Base-by-base conservation (phyloP, 2,113 vertebrate genomes). In the Hydropotes inermis region DNA sequence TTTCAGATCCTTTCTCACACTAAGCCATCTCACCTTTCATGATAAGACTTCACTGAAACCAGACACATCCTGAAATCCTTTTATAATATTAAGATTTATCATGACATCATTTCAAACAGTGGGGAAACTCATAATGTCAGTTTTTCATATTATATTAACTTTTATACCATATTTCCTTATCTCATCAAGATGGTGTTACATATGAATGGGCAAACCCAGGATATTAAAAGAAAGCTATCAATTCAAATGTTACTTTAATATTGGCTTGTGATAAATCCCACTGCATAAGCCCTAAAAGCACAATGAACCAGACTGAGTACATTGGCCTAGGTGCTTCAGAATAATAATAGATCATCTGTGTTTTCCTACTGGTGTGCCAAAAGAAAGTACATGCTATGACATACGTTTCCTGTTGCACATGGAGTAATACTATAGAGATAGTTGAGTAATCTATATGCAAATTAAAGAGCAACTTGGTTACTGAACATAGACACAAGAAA, bases 131-230 rank as follows among this genome's bases (percentile, higher is more conserved):
- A 74, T 87, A 90, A 86, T 84, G 25, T 85, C 45, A 87, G 11
- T 92, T 88, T 93, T 97, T 21, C 12, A 36, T 95, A 87, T 61
- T 87, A 43, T 78, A 85, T 82, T 90, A 96, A 85, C 28, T 88
- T 92, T 54, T 60, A 60, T 60, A 33, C 50, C 28, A 61, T 57
- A 91, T 76, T 74, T 74, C 19, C 33, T 94, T 89, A 87, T 36
- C 25, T 95, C 25, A 89, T 64, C 25, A 93, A 94, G 88, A 88
- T 39, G n/a, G 33, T 84, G 5, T 76, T 85, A 93, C 5, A 43
- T 54, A 64, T 87, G 54, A 88, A 36, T 82, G 4, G 30, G 21
- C 23, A 52, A 64, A 88, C 50, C 60, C 39, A 88, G 30, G 50
- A 76, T 95, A 84, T 74, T 89, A 91, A 94, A 87, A 43, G 88